Conservation (phyloP, 1,140 invertebrate genomes). For the Batillaria attramentaria region DNA sequence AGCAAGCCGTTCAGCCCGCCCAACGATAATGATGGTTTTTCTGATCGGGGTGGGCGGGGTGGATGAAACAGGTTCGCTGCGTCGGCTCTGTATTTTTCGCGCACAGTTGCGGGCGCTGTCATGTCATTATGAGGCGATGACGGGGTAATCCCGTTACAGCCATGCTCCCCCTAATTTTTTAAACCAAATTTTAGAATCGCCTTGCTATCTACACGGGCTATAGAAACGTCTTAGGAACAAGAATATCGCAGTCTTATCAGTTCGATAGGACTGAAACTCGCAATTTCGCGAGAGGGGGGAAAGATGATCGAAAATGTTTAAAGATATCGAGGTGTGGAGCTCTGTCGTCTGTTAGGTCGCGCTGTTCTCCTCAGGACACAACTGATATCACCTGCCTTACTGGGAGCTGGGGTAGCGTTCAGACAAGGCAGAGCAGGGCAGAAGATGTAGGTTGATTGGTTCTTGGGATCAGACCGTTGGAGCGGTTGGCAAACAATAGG, state of each 20-base stretch:
- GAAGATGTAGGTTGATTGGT: conserved; percentile 2
- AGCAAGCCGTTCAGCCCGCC: too few relatives aligned
- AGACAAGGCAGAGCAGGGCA: not conserved
- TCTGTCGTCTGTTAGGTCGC: too few relatives aligned
- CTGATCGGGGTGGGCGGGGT: conserved; percentile 1
- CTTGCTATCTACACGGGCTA: too few relatives aligned
- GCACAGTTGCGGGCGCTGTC: too few relatives aligned
- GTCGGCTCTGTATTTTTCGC: not conserved
- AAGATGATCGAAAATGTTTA: not conserved
- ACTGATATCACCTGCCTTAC: too few relatives aligned
- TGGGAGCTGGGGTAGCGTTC: not conserved
- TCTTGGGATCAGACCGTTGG: conserved; percentile 6
- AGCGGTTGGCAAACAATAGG: conserved; percentile 5
- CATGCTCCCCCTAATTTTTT: too few relatives aligned
- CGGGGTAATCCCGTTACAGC: too few relatives aligned
- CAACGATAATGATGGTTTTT: conserved; percentile 8
- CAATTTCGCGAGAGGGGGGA: not conserved
- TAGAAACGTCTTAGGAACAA: too few relatives aligned
- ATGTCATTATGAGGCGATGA: too few relatives aligned
- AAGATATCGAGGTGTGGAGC: not conserved
- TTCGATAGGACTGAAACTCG: not conserved
- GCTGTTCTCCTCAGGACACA: too few relatives aligned
- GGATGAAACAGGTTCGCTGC: not conserved
- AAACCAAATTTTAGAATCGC: too few relatives aligned
- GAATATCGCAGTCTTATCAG: too few relatives aligned